A percentile compares a stretch with the other conserved stretches of the same genome.
Evolutionary conservation across 1,140 invertebrate species (phyloP).

Genomic region (Temnothorax nylanderi): DNA sequence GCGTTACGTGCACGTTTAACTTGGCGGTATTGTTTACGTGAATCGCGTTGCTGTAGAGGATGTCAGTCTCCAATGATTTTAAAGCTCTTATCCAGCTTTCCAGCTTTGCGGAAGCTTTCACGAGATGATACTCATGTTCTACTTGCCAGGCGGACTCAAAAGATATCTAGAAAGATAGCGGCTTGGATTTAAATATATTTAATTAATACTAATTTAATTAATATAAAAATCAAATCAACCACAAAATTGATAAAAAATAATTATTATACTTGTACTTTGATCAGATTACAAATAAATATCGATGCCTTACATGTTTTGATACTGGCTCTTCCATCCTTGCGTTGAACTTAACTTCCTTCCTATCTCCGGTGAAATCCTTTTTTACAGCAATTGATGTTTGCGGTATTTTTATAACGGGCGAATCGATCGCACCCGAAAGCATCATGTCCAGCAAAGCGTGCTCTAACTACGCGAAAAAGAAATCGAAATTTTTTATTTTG

Average conservation of each 20-base stretch:
- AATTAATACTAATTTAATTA: neutral
- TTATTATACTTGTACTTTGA: neutral
- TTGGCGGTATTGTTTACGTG: constrained; percentile 67
- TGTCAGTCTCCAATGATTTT: constrained; percentile 82
- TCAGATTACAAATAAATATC: constrained; percentile 31
- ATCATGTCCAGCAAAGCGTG: constrained; percentile 88
- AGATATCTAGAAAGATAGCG: constrained; percentile 78
- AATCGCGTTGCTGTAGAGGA: constrained; percentile 83
- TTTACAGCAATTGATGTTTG: constrained; percentile 87
- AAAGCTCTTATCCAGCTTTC: constrained; percentile 86
- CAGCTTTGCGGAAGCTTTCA: constrained; percentile 83
- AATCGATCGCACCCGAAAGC: constrained; percentile 87
- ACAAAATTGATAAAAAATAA: constrained; percentile 15
- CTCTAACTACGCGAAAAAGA: constrained; percentile 83
- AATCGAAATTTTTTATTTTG: neutral
- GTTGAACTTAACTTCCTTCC: constrained; percentile 86
- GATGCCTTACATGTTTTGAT: constrained; percentile 67
- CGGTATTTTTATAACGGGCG: constrained; percentile 88
- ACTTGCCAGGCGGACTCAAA: constrained; percentile 86
- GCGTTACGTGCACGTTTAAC: constrained; percentile 71
- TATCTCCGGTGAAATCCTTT: constrained; percentile 88
- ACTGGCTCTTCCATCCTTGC: constrained; percentile 68
- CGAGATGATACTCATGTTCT: constrained; percentile 78
- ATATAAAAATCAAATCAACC: neutral
- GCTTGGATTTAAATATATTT: constrained; percentile 14